Evolutionary conservation across 2,888 invertebrate genomes (phyloP), one percentile per base, ranked within the genome.

Genomic region (Acheta domesticus): DNA sequence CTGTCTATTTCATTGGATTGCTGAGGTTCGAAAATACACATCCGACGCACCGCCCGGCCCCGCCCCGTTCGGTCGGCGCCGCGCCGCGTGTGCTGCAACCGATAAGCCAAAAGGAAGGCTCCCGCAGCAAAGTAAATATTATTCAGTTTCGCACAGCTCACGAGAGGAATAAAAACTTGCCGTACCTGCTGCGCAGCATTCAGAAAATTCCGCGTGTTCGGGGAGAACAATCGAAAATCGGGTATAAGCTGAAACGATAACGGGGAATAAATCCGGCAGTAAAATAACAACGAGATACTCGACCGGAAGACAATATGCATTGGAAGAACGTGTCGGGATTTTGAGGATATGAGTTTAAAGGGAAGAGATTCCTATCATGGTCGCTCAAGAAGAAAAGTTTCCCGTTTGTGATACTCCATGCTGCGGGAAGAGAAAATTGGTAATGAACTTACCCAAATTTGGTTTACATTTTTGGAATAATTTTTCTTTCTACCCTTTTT

Each of bases 191-290:
- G 62, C 62, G 3, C 16, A 62, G 62, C n/a, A n/a, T 62, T 62
- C 16, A 36, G 36, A 36, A 36, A 36, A 36, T 36, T 36, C 36
- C 8, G 36, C 36, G 36, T 36, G 36, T 36, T 36, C 36, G 36
- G 36, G n/a, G 62, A 62, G 62, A 62, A 62, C 62, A 62, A 62
- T 62, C 62, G 16, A n/a, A 36, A 36, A 62, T 62, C 62, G 14
- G 62, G 62, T 62, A 62, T n/a, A 62, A 62, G 62, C 62, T 62
- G 62, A n/a, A 62, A 62, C 62, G 62, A 62, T 62, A 62, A n/a
- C 16, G 62, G n/a, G 16, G 62, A 62, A n/a, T 62, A 62, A 62
- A 62, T 14, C 62, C 62, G n/a, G 62, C 62, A 62, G 16, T 62
- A 62, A 62, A 62, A 62, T 62, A 62, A 62, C 62, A 62, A 62